Conservation (phyloP, 2,888 invertebrate species). For the Drosophila neotestacea region DNA sequence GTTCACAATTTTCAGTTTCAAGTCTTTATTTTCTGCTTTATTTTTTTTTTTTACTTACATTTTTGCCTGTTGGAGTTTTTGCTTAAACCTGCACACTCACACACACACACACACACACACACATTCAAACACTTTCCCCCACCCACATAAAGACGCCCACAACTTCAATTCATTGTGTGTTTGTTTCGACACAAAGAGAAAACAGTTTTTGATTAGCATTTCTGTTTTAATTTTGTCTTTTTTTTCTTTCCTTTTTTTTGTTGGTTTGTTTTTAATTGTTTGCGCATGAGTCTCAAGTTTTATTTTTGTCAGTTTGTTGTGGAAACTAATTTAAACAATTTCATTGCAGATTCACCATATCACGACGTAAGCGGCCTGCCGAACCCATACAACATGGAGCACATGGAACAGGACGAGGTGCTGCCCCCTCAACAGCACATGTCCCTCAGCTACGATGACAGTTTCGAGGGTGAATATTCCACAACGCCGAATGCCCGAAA, state of each 20-base stretch:
- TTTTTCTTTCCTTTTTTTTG: slow-evolving; percentile 1
- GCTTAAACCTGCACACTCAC: slow-evolving; percentile 17
- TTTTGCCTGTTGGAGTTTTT: slow-evolving; percentile 28
- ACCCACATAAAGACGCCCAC: slow-evolving; percentile 11
- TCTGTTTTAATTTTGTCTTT: slow-evolving; percentile 1
- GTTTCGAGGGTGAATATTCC: slow-evolving; percentile 96
- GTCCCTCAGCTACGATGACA: slow-evolving; percentile 96
- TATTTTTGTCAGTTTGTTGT: slow-evolving; percentile 6
- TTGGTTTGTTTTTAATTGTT: slow-evolving; percentile 71
- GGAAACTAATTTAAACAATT: slow-evolving; percentile 69
- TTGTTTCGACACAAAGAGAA: slow-evolving; percentile 37
- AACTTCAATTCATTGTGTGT: slow-evolving; percentile 53
- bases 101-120: slow-evolving; percentile 10
- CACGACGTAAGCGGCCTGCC: slow-evolving; percentile 97
- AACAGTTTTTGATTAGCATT: slow-evolving; percentile 60
- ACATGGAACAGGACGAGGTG: slow-evolving; percentile 90
- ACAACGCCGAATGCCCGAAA: slow-evolving; percentile 97
- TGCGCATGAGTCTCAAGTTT: slow-evolving; percentile 64
- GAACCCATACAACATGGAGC: slow-evolving; percentile 94
- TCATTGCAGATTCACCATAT: slow-evolving; percentile 92
- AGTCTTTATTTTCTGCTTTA: slow-evolving; percentile 6
- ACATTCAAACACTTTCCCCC: slow-evolving; percentile 11
- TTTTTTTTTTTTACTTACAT: slow-evolving; percentile 13
- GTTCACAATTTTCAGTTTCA: slow-evolving; percentile 39
- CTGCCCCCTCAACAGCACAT: slow-evolving; percentile 91